phyloP scores from a whole-genome alignment of 2,797 vertebrate species.

The Petrocephalus sullivani region DNA sequence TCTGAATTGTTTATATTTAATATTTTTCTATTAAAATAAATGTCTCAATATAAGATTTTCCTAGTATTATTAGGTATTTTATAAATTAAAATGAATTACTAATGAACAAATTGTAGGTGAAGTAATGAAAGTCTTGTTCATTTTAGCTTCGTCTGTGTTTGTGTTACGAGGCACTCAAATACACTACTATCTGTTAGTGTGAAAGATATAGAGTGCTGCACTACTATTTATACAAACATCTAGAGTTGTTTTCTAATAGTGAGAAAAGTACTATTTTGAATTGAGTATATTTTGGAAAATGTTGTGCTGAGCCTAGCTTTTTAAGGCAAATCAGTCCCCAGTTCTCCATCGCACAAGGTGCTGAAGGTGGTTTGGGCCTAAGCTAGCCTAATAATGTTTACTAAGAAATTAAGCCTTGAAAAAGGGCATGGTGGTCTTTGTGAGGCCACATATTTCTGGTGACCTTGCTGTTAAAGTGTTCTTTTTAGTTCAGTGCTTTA shows the following conservation, averaged over 20 bases:
- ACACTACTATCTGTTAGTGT: conserved; percentile 31
- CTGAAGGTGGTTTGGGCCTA: conserved; percentile 18
- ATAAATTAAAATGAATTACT: conserved; percentile 60
- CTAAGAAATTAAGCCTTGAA: conserved; percentile 36
- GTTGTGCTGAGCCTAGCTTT: conserved; percentile 24
- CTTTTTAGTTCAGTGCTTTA: neutral
- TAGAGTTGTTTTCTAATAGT: conserved; percentile 29
- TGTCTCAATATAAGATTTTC: conserved; percentile 66
- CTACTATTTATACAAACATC: conserved; percentile 17
- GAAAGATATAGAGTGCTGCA: conserved; percentile 24
- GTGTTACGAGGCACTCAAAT: conserved; percentile 54
- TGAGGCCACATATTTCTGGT: neutral
- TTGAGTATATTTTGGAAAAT: conserved; percentile 34
- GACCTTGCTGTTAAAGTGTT: neutral
- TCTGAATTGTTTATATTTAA: conserved; percentile 71
- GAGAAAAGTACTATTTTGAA: conserved; percentile 32
- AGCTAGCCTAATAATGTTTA: conserved; percentile 20
- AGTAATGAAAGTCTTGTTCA: conserved; percentile 61
- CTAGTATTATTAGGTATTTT: conserved; percentile 76
- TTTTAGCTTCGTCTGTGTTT: conserved; percentile 53
- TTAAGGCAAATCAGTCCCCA: conserved; percentile 31
- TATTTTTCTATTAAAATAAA: conserved; percentile 73
- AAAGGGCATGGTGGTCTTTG: conserved; percentile 39
- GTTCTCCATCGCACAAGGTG: conserved; percentile 52
- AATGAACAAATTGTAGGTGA: conserved; percentile 61